These are phyloP conservation scores for Aphidius colemani DNA, from an alignment of 2,888 invertebrate species.

Conservation along the genomic window DNA sequence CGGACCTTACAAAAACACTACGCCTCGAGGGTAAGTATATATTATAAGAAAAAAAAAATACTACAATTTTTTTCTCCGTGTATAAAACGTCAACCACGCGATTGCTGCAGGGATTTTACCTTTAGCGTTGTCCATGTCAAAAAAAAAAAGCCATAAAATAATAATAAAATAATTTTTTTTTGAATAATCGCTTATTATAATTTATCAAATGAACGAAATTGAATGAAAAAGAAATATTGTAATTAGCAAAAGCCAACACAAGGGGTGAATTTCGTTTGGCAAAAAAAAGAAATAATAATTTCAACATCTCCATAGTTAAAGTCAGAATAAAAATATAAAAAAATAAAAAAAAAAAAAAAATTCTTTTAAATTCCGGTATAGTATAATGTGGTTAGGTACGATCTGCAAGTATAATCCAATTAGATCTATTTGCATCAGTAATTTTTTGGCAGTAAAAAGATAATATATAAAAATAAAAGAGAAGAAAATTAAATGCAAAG, in stretches of 20 bases:
- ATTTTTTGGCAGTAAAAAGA: constrained; percentile 25
- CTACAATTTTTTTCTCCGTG: too few species aligned
- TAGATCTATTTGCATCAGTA: constrained; percentile 40
- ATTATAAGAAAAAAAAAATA: constrained; percentile 19
- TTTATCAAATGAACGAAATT: too few species aligned
- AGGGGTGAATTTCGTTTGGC: too few species aligned
- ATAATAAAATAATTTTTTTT: too few species aligned
- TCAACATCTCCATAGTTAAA: too few species aligned
- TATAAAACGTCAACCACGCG: background rate
- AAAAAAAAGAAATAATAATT: too few species aligned
- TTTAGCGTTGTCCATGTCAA: too few species aligned
- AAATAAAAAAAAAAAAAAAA: background rate
- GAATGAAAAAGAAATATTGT: too few species aligned
- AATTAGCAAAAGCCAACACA: too few species aligned
- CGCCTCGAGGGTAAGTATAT: constrained; percentile 16
- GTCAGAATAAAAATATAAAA: too few species aligned
- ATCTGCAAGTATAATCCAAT: constrained; percentile 43
- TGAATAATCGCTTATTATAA: too few species aligned
- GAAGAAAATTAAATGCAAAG: constrained; percentile 4
- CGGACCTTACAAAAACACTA: constrained; percentile 52
- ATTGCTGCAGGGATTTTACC: background rate
- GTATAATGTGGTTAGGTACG: constrained; percentile 17
- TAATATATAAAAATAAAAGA: constrained; percentile 1
- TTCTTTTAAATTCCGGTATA: constrained; percentile 8
- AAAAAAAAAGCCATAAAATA: too few species aligned